phyloP scores from a whole-genome alignment of 1,140 invertebrate genomes.

The Drosophila sturtevanti region DNA sequence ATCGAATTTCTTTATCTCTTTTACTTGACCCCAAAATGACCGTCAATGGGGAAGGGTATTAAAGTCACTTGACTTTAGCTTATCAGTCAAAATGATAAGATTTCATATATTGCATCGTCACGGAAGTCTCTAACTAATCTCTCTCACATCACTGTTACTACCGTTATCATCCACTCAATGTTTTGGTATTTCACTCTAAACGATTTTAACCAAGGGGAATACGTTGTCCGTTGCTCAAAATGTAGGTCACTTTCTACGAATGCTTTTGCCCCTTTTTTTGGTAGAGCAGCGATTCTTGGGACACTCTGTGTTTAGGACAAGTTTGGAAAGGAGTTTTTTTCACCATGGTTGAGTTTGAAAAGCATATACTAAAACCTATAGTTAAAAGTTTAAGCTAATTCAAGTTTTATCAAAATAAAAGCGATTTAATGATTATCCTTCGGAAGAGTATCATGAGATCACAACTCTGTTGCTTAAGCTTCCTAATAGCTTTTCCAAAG shows the following conservation, averaged over 20 bases:
- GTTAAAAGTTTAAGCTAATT: too few relatives aligned
- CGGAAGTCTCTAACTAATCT: neutral
- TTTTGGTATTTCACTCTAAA: neutral
- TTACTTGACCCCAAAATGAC: constrained; percentile 68
- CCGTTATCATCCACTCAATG: neutral
- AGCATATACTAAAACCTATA: constrained; percentile 1
- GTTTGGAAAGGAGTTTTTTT: neutral
- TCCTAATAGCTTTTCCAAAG: too few relatives aligned
- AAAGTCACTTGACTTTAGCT: constrained; percentile 43
- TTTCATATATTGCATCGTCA: constrained; percentile 4
- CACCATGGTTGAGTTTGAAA: neutral
- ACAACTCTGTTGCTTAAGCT: too few relatives aligned
- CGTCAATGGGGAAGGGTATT: constrained; percentile 48
- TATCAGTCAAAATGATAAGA: constrained; percentile 53
- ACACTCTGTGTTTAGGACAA: constrained; percentile 44
- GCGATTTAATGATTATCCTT: too few relatives aligned
- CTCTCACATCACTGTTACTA: neutral
- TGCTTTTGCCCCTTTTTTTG: neutral
- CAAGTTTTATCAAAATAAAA: too few relatives aligned
- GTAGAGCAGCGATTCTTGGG: neutral
- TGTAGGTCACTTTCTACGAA: constrained; percentile 43
- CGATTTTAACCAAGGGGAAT: neutral
- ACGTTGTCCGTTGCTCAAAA: neutral
- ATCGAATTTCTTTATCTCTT: neutral
- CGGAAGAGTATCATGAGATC: too few relatives aligned